Base-by-base conservation (phyloP, 2,113 vertebrate genomes). In the Paramormyrops kingsleyae region DNA sequence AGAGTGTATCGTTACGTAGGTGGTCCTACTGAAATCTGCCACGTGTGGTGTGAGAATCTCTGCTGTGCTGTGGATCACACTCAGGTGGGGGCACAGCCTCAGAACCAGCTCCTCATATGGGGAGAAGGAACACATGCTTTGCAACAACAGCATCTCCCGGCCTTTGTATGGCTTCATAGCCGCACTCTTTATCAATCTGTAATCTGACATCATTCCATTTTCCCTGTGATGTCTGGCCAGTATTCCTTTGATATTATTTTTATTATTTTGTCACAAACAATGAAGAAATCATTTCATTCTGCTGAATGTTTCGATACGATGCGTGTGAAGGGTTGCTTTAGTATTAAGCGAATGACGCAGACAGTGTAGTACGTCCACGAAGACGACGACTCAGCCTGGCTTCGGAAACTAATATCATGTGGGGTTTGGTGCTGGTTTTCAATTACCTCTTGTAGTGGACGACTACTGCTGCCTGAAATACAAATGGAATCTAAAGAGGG, bases 241-340 rank as follows among this genome's bases (percentile, higher is more conserved):
- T 27, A 70, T 90, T 62, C 12, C 83, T 87, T 87, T 74, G 89
- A 87, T 50, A 87, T 50, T 52, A 87, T 87, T 90, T 86, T 74
- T 56, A 90, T 90, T 87, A 87, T 70, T 62, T 49, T 90, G 89
- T 87, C 89, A 70, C 46, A 86, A 74, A 84, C 83, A 87, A 70
- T 87, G 17, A 49, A 86, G 83, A 86, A 87, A 87, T 50, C 83
- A 86, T 90, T 86, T 74, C 24, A 52, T 87, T 85, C 7, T 17
- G 59, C 59, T 87, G 89, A 86, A 87, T 74, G 10, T 39, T 49
- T 87, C 49, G 47, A 62, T 59, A 50, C 19, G 10, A 85, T 12
- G 39, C n/a, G 9, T 15, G 4, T 27, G 47, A 87, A 2, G 13
- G 24, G 5, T 39, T 42, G 39, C 24, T 31, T 50, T 10, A 39